These are phyloP conservation scores for Mesitornis unicolor DNA, from an alignment of 2,113 vertebrate genomes.

Conservation along the genomic window DNA sequence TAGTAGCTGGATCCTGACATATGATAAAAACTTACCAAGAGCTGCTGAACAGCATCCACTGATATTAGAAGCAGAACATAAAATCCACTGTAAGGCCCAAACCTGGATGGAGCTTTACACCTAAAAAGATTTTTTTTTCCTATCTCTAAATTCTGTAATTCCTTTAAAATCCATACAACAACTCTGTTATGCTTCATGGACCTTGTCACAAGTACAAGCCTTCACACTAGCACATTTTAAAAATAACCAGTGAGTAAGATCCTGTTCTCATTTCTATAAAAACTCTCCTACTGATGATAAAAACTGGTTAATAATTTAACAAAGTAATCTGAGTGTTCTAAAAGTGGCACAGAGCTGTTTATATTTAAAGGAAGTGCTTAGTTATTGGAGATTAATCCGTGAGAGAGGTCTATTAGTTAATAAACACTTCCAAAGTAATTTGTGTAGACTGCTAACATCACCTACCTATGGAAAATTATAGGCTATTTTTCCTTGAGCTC, in stretches of 20 bases:
- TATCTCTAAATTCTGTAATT: neutral
- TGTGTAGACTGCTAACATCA: neutral
- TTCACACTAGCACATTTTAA: conserved; percentile 43
- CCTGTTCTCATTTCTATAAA: conserved; percentile 59
- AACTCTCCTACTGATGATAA: conserved; percentile 38
- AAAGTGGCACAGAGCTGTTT: conserved; percentile 16
- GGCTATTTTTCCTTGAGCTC: neutral
- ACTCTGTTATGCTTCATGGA: neutral
- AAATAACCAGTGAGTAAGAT: conserved; percentile 66
- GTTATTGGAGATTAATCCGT: conserved; percentile 34
- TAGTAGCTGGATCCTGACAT: neutral
- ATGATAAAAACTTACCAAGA: neutral
- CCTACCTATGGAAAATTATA: neutral
- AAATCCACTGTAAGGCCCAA: neutral
- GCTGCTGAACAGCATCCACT: neutral
- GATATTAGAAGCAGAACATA: neutral
- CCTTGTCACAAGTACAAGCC: conserved; percentile 24
- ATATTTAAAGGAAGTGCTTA: conserved; percentile 44
- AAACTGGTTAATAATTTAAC: conserved; percentile 68
- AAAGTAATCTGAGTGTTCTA: conserved; percentile 50
- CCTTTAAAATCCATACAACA: conserved; percentile 2
- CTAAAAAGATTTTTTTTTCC: neutral
- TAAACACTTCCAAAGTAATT: neutral
- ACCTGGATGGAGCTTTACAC: neutral
- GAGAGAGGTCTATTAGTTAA: neutral